Conservation (phyloP, 2,888 invertebrate genomes). For the Leucozona laternaria region DNA sequence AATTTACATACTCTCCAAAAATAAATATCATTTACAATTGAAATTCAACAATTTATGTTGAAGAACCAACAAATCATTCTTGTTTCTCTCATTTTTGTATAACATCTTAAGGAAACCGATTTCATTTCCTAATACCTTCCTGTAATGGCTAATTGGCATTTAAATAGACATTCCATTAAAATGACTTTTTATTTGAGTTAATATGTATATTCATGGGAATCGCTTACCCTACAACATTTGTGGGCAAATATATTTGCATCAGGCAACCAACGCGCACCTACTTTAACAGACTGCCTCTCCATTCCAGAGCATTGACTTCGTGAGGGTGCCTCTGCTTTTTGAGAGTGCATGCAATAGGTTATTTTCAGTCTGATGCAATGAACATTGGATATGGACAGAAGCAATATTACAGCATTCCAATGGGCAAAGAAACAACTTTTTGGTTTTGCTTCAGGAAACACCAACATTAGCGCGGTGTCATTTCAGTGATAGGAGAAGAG, state of each 20-base stretch:
- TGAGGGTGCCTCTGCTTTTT: constrained; percentile 9
- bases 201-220: background rate
- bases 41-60: too few species aligned
- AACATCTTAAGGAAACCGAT: background rate
- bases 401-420: constrained; percentile 44
- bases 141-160: background rate
- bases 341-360: constrained; percentile 16
- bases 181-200: background rate
- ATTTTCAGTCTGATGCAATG: constrained; percentile 28
- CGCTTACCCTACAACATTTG: background rate
- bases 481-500: background rate
- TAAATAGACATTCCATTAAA: constrained; percentile 1
- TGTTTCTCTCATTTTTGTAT: background rate
- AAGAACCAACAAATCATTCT: too few species aligned
- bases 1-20: too few species aligned
- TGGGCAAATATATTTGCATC: background rate
- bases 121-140: background rate
- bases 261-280: background rate
- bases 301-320: constrained; percentile 63
- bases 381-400: constrained; percentile 10
- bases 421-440: constrained; percentile 39
- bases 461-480: background rate
- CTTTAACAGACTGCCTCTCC: constrained; percentile 31
- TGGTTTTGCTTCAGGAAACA: constrained; percentile 42
- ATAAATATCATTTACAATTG: too few species aligned